Conservation (phyloP, 2,888 invertebrate genomes). For the Stomorhina lunata region DNA sequence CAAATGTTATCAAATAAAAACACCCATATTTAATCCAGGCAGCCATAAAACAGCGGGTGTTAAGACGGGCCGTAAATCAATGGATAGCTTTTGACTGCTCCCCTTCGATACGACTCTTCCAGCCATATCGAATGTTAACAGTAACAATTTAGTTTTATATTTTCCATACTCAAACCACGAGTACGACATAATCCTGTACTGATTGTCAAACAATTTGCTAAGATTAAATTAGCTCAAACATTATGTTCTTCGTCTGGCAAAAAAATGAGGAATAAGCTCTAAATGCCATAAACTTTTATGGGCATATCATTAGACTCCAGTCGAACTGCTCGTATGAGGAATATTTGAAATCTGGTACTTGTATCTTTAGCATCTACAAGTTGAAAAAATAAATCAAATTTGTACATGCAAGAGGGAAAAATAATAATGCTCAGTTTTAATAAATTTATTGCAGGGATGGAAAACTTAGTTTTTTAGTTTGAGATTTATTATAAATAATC, state of each 20-base stretch:
- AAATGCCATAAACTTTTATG: constrained; percentile 23
- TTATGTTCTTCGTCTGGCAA: constrained; percentile 62
- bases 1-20: constrained; percentile 39
- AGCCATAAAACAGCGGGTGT: constrained; percentile 63
- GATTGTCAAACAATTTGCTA: constrained; percentile 79
- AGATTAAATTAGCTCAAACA: constrained; percentile 79
- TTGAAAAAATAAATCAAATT: constrained; percentile 52
- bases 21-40: constrained; percentile 61
- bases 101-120: constrained; percentile 16
- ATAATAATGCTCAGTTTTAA: constrained; percentile 24
- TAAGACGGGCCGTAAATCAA: constrained; percentile 32
- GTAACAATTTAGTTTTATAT: constrained; percentile 48
- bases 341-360: neutral
- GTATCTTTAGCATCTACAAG: constrained; percentile 39
- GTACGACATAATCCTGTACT: constrained; percentile 73
- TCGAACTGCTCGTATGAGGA: neutral
- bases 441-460: constrained; percentile 15
- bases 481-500: too few species aligned
- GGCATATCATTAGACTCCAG: neutral
- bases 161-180: constrained; percentile 30
- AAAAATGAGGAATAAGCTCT: constrained; percentile 16
- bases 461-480: too few species aligned
- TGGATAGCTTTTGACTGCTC: constrained; percentile 31
- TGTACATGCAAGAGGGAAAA: constrained; percentile 22
- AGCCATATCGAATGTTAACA: constrained; percentile 54